These are phyloP conservation scores for Melanargia galathea DNA, from an alignment of 2,888 invertebrate species.

Conservation along the genomic window DNA sequence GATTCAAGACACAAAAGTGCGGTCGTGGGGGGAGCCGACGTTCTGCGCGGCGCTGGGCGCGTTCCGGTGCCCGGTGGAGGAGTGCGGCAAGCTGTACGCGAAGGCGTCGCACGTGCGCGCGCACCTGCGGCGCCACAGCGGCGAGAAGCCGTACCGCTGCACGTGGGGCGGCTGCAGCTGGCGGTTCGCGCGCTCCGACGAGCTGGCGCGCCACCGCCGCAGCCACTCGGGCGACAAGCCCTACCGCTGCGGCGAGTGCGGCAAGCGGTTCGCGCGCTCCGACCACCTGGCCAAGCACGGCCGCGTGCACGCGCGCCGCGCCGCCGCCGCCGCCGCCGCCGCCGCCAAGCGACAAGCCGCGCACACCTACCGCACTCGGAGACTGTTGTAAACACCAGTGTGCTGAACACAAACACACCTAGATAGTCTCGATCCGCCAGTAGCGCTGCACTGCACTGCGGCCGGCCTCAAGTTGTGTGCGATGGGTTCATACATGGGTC, in stretches of 20 bases:
- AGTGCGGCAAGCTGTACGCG: constrained; percentile 87
- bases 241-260: constrained; percentile 93
- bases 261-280: constrained; percentile 94
- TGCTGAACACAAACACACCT: background rate
- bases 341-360: constrained; percentile 47
- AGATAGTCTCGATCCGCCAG: background rate
- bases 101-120: constrained; percentile 93
- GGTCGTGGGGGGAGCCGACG: constrained; percentile 69
- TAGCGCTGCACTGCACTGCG: too few relatives aligned
- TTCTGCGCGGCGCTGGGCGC: constrained; percentile 87
- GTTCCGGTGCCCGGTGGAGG: constrained; percentile 93
- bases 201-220: constrained; percentile 90
- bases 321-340: constrained; percentile 62
- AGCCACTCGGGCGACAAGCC: constrained; percentile 98
- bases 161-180: constrained; percentile 54
- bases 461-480: background rate
- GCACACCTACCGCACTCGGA: constrained; percentile 50
- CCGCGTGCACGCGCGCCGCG: constrained; percentile 89
- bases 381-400: constrained; percentile 56
- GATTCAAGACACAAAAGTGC: constrained; percentile 50
- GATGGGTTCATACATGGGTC: too few relatives aligned
- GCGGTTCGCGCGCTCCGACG: constrained; percentile 84
- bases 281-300: constrained; percentile 97
- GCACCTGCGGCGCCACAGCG: constrained; percentile 94
- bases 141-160: constrained; percentile 90